Evolutionary conservation across 2,797 vertebrate genomes (phyloP).

Genomic region (Pipistrellus pygmaeus): DNA sequence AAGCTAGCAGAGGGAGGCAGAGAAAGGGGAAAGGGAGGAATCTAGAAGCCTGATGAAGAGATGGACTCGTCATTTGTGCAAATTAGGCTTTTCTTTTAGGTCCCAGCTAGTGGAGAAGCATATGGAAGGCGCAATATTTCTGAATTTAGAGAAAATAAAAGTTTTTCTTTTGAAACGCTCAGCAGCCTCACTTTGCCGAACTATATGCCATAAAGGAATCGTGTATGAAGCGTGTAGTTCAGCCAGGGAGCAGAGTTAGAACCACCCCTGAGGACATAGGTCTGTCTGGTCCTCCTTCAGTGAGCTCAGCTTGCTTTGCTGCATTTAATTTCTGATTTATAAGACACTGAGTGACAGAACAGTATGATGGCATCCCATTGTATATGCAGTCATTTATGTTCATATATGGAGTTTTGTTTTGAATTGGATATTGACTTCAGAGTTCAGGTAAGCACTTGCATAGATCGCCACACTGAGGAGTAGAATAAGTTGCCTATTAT

Average conservation of each 20-base stretch:
- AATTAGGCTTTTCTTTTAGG: background rate
- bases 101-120: background rate
- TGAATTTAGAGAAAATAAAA: slow-evolving; percentile 14
- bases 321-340: background rate
- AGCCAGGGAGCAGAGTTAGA: too few relatives aligned
- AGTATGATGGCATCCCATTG: background rate
- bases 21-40: background rate
- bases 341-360: background rate
- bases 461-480: background rate
- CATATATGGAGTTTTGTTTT: background rate
- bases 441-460: background rate
- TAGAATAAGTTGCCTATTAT: background rate
- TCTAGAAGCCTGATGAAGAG: background rate
- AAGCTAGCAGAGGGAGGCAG: background rate
- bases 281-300: background rate
- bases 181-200: background rate
- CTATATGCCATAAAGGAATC: background rate
- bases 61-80: background rate
- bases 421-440: background rate
- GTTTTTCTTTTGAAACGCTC: background rate
- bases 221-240: background rate
- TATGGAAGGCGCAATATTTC: background rate
- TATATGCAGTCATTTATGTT: background rate
- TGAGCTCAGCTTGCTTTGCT: background rate
- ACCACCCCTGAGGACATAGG: background rate